Evolutionary conservation across 2,797 vertebrate genomes (phyloP).

Genomic region (Enteromius trimaculatus): DNA sequence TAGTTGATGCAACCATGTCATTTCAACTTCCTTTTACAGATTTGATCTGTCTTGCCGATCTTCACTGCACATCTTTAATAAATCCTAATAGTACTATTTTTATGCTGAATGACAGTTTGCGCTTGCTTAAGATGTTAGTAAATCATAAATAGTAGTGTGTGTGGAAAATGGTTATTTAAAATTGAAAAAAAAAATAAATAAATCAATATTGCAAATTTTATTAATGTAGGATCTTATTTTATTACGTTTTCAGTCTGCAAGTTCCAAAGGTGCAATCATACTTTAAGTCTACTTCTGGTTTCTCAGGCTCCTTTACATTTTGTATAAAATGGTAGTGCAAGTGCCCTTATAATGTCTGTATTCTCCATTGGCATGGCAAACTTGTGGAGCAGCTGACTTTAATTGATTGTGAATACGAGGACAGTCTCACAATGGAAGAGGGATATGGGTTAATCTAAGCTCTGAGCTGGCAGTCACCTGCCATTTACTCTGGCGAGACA

Average conservation of each 20-base stretch:
- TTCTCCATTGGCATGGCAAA: conserved; percentile 37
- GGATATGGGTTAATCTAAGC: conserved; percentile 61
- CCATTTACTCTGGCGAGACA: conserved; percentile 53
- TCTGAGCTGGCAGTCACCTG: conserved; percentile 57
- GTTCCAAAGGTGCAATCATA: not conserved
- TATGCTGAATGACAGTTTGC: not conserved
- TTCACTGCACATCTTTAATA: not conserved
- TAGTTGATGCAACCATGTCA: too few relatives aligned
- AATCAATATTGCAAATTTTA: not conserved
- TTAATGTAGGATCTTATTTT: not conserved
- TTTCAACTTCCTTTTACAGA: too few relatives aligned
- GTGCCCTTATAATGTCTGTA: conserved; percentile 41
- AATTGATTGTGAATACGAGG: conserved; percentile 60
- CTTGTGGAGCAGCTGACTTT: conserved; percentile 49
- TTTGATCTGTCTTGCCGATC: too few relatives aligned
- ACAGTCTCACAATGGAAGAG: conserved; percentile 49
- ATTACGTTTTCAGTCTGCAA: not conserved
- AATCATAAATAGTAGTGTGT: not conserved
- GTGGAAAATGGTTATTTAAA: not conserved
- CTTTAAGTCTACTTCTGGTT: conserved; percentile 3
- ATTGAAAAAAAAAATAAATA: not conserved
- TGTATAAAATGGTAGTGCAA: conserved; percentile 6
- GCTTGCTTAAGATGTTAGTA: not conserved
- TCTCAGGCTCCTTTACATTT: not conserved
- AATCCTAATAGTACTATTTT: not conserved